These are phyloP conservation scores for Halcyon leucocephala DNA, from an alignment of 2,797 vertebrate genomes.

Conservation along the genomic window DNA sequence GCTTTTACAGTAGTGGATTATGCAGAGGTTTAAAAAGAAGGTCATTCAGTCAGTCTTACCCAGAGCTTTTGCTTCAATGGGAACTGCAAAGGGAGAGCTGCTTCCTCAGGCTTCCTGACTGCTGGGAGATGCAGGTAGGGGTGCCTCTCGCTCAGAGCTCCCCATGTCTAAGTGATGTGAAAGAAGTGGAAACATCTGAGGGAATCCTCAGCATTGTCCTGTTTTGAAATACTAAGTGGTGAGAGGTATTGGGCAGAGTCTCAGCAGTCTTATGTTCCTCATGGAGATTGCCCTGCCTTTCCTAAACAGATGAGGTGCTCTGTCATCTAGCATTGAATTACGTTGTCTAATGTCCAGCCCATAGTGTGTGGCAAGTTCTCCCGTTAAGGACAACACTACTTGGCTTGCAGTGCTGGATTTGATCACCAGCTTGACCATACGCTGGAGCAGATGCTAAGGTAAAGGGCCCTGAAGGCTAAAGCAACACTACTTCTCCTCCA, in stretches of 20 bases:
- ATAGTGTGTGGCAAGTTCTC: not conserved
- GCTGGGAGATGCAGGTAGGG: not conserved
- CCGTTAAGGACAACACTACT: not conserved
- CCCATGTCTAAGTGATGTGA: not conserved
- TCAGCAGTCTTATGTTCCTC: not conserved
- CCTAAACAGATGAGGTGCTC: not conserved
- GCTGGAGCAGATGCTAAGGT: not conserved
- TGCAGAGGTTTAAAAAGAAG: not conserved
- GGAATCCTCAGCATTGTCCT: not conserved
- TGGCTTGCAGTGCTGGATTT: not conserved
- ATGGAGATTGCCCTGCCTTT: not conserved
- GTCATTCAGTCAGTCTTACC: accelerated
- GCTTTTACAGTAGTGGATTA: not conserved
- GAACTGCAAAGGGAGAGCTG: not conserved
- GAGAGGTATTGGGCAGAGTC: not conserved
- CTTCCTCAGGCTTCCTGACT: not conserved
- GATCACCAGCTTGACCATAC: not conserved
- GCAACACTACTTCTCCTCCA: not conserved
- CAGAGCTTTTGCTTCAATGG: not conserved
- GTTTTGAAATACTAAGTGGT: not conserved
- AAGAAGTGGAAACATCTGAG: not conserved
- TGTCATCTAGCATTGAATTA: not conserved
- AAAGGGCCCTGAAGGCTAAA: not conserved
- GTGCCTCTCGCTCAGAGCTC: not conserved
- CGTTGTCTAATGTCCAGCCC: not conserved